These are phyloP conservation scores for Druon quercuslanigerum DNA, from an alignment of 1,140 invertebrate genomes.

Conservation along the genomic window DNA sequence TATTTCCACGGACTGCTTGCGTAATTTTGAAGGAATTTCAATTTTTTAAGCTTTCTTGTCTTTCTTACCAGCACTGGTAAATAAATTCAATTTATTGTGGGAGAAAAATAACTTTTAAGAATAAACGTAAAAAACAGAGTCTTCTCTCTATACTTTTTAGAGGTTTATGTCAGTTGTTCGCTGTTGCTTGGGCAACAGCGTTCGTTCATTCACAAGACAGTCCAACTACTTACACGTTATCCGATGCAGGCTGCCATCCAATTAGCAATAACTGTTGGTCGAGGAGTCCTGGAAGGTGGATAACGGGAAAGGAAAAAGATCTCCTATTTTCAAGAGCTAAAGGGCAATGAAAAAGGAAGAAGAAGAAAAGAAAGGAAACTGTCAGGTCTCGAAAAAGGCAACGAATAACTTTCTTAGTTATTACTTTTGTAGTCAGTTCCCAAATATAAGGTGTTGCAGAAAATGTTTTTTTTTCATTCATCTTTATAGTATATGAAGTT, in stretches of 20 bases:
- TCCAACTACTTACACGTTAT: conserved; percentile 29
- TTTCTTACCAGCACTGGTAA: too few species aligned
- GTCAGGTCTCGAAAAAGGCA: conserved; percentile 6
- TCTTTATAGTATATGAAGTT: too few species aligned
- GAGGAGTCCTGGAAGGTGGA: conserved; percentile 31
- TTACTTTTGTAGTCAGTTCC: background rate
- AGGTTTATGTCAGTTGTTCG: conserved; percentile 14
- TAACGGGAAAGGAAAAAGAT: conserved; percentile 31
- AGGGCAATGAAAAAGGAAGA: background rate
- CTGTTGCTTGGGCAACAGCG: conserved; percentile 9
- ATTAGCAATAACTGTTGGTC: conserved; percentile 50
- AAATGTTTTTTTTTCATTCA: too few species aligned
- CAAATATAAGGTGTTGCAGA: too few species aligned
- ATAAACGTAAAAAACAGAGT: background rate
- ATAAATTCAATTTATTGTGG: too few species aligned
- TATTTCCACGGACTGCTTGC: too few species aligned
- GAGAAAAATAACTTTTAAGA: too few species aligned
- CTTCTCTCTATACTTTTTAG: background rate
- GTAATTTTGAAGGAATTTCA: too few species aligned
- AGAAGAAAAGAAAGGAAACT: background rate
- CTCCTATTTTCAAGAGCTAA: conserved; percentile 31
- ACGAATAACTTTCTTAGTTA: background rate
- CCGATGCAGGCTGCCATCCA: conserved; percentile 42
- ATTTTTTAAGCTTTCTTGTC: too few species aligned
- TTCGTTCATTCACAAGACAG: conserved; percentile 22